phyloP scores from a whole-genome alignment of 2,888 invertebrate genomes.

The Tenthredo amoena region DNA sequence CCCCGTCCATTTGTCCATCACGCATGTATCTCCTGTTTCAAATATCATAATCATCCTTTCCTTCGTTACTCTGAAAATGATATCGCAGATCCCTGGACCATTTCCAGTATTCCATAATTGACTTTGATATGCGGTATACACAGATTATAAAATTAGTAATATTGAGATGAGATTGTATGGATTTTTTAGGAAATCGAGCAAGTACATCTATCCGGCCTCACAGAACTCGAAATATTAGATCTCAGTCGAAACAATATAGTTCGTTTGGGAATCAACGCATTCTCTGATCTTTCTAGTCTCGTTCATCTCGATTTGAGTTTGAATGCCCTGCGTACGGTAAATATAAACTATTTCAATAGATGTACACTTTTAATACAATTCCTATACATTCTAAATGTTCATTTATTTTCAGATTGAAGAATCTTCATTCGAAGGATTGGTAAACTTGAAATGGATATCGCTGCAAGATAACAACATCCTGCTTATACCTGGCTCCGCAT shows the following conservation, averaged over 20 bases:
- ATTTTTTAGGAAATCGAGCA: conserved; percentile 87
- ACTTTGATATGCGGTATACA: background rate
- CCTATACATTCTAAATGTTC: background rate
- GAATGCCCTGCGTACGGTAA: conserved; percentile 92
- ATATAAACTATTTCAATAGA: conserved; percentile 66
- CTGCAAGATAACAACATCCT: conserved; percentile 94
- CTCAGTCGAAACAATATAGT: conserved; percentile 92
- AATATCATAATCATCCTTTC: background rate
- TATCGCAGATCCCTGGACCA: background rate
- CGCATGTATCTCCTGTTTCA: background rate
- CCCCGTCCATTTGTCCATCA: background rate
- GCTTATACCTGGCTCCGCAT: conserved; percentile 90
- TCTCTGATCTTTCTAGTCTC: conserved; percentile 86
- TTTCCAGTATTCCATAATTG: background rate
- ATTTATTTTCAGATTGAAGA: conserved; percentile 87
- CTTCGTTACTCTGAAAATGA: background rate
- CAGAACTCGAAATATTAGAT: conserved; percentile 87
- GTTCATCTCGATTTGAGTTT: conserved; percentile 90
- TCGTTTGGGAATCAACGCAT: conserved; percentile 90
- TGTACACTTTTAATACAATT: background rate
- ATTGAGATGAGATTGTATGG: conserved; percentile 54
- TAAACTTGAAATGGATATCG: conserved; percentile 87
- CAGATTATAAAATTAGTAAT: background rate
- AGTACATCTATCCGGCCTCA: conserved; percentile 84
- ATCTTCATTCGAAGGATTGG: conserved; percentile 91